phyloP scores from a whole-genome alignment of 1,140 invertebrate genomes.

The Phymorhynchus buccinoides region DNA sequence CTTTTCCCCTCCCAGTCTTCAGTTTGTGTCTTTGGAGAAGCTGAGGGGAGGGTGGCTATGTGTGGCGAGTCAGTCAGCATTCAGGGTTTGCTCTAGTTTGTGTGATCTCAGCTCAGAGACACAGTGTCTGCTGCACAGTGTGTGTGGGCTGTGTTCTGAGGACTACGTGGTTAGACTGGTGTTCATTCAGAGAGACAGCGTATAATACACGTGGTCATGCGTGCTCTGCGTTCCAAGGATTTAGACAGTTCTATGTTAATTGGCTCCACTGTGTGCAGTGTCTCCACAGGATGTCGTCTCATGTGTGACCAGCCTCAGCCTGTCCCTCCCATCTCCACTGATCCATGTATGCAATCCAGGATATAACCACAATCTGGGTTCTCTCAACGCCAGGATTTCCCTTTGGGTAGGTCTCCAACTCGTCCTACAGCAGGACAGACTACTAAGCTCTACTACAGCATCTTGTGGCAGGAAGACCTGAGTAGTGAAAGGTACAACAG shows the following conservation, averaged over 20 bases:
- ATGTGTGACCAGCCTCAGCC: no score
- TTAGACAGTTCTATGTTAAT: no score
- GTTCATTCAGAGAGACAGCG: no score
- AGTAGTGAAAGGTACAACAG: background rate
- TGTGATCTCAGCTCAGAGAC: constrained; percentile 17
- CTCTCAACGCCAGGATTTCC: background rate
- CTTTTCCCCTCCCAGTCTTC: no score
- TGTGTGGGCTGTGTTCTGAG: background rate
- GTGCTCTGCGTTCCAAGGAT: no score
- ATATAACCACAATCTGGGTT: no score
- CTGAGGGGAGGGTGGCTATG: background rate
- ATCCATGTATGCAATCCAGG: background rate
- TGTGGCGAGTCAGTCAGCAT: background rate
- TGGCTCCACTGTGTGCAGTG: background rate
- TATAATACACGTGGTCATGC: no score
- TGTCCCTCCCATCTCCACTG: background rate
- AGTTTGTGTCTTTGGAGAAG: no score
- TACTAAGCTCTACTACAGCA: background rate
- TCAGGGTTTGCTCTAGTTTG: background rate
- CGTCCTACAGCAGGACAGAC: background rate
- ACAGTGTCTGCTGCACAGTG: background rate
- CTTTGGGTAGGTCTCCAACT: background rate
- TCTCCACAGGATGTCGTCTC: no score
- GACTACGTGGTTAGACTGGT: no score
- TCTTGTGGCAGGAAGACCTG: background rate